phyloP scores from a whole-genome alignment of 2,888 invertebrate genomes.

The Hydraecia micacea region DNA sequence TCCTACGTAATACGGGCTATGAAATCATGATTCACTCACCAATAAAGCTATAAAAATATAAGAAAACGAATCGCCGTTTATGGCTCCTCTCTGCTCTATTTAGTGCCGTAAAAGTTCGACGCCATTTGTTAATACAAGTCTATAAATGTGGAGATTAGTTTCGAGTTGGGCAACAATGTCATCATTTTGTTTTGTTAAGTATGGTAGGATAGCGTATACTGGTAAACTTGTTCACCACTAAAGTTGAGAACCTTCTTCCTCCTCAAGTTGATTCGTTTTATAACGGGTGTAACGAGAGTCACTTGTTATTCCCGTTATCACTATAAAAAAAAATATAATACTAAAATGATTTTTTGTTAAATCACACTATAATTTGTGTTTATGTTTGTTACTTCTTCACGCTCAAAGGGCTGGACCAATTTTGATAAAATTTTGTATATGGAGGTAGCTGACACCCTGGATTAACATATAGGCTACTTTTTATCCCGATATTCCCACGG shows the following conservation, averaged over 20 bases:
- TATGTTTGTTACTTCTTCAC: too few relatives aligned
- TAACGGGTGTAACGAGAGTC: neutral
- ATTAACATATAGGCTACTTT: too few relatives aligned
- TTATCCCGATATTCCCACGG: too few relatives aligned
- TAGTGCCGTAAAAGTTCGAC: conserved; percentile 16
- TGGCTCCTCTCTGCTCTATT: conserved; percentile 19
- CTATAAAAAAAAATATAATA: too few relatives aligned
- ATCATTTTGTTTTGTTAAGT: neutral
- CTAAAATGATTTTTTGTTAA: too few relatives aligned
- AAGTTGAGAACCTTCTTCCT: neutral
- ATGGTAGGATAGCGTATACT: neutral
- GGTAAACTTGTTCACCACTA: neutral
- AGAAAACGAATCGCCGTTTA: conserved; percentile 18
- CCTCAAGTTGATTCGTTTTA: neutral
- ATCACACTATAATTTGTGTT: too few relatives aligned
- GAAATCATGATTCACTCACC: conserved; percentile 31
- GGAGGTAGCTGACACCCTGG: too few relatives aligned
- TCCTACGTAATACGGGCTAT: conserved; percentile 26
- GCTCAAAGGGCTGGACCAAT: too few relatives aligned
- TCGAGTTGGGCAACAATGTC: neutral
- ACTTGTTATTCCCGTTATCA: too few relatives aligned
- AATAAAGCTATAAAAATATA: conserved; percentile 44
- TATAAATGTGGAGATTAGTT: conserved; percentile 26
- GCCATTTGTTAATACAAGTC: conserved; percentile 30
- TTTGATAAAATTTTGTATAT: too few relatives aligned